Base-by-base conservation (phyloP, 1,140 invertebrate species). In the Tetramorium simillimum region DNA sequence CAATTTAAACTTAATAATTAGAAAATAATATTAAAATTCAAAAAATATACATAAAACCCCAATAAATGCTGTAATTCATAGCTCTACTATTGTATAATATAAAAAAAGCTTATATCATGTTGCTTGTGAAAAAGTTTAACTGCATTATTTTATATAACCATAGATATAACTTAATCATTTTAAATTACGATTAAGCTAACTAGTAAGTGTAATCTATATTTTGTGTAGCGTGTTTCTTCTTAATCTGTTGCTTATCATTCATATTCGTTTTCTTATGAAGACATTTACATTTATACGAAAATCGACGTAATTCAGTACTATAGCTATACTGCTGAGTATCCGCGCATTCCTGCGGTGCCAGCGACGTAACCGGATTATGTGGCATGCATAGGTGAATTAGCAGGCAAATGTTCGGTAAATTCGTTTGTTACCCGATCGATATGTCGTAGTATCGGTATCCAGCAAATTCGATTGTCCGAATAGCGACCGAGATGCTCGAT, bases 351-450 rank as follows among this genome's bases (percentile, higher is more conserved):
- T 89, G 87, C 60, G 89, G 89, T 88, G 76, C 72, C 76, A 85
- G 53, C 85, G 85, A 91, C 87, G 90, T 92, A 93, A 93, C 92
- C 88, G 85, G 88, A 93, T 93, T 93, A 92, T 90, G 89, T 73
- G 72, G 90, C 75, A 91, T 84, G 91, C 88, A 91, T 91, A 92
- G 91, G 91, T 89, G 92, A 93, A 93, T 93, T 93, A 92, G 86
- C 89, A 89, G 63, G 91, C 90, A 92, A 93, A 89, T 91, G 90
- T 92, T 91, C 87, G 87, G 81, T 89, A 92, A 92, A 93, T 91
- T 93, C 92, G 89, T 92, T 93, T 90, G 82, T 85, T 70, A 80
- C 69, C 67, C 86, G 77, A 86, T 87, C 69, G 60, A 86, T 76
- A 60, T 63, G 37, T 60, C 37, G 21, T 46, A 24, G 58, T 78